A percentile compares a stretch with the other conserved stretches of the same genome.
Conservation (phyloP, 2,888 invertebrate genomes). For the Hipparchia semele region DNA sequence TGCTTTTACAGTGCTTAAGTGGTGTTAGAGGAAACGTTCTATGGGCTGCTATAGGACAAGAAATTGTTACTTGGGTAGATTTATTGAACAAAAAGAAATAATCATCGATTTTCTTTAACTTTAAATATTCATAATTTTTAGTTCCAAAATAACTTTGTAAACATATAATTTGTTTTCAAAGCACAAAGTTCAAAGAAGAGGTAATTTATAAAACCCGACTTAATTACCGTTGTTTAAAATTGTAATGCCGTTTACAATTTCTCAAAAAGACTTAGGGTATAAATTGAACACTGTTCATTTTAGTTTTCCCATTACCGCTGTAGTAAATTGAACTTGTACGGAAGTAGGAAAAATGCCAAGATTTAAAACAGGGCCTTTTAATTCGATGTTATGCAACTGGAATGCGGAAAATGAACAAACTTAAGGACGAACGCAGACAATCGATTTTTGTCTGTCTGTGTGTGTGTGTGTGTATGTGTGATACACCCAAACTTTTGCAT, state of each 20-base stretch:
- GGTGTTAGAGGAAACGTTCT: too few species aligned
- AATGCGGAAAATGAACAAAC: conserved; percentile 10
- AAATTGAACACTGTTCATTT: conserved; percentile 22
- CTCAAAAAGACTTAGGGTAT: not conserved
- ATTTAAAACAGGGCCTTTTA: conserved; percentile 36
- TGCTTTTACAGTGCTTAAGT: too few species aligned
- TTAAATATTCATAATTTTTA: too few species aligned
- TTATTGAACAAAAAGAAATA: too few species aligned
- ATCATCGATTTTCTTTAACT: too few species aligned
- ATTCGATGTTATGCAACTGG: conserved; percentile 32
- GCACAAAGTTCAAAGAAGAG: not conserved
- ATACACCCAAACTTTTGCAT: too few species aligned
- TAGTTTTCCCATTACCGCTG: conserved; percentile 31
- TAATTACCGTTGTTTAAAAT: not conserved
- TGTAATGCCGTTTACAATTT: not conserved
- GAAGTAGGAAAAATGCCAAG: conserved; percentile 31
- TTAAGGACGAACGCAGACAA: not conserved
- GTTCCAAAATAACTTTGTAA: too few species aligned
- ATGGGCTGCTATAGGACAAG: too few species aligned
- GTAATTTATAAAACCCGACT: not conserved
- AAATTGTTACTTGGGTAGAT: too few species aligned
- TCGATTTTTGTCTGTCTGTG: not conserved
- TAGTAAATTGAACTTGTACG: conserved; percentile 27
- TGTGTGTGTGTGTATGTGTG: too few species aligned
- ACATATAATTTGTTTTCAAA: too few species aligned